phyloP scores from a whole-genome alignment of 2,113 vertebrate species.

The Donacobius atricapilla region DNA sequence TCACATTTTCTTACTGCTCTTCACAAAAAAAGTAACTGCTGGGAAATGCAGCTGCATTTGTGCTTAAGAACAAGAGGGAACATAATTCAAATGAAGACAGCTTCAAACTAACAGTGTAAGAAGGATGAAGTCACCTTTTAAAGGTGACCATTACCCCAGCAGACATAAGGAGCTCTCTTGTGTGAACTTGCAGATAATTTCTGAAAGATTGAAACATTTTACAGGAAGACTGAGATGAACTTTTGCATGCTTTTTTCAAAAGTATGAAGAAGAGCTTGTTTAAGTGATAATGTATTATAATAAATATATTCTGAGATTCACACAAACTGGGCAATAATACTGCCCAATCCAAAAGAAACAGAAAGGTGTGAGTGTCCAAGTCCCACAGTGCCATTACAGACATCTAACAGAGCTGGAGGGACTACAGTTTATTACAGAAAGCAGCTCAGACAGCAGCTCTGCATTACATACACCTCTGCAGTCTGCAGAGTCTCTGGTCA shows the following conservation, averaged over 20 bases:
- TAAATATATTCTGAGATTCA: neutral
- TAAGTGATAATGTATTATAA: neutral
- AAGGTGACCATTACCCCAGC: neutral
- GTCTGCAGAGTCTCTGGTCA: neutral
- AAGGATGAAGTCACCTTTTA: neutral
- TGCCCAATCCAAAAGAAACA: neutral
- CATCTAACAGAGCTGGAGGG: neutral
- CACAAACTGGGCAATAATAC: neutral
- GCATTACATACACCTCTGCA: neutral
- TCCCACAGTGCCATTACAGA: neutral
- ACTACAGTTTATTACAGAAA: neutral
- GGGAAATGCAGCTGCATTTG: neutral
- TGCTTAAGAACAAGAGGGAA: neutral
- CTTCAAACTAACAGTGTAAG: neutral
- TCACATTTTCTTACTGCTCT: neutral
- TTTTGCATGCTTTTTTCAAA: neutral
- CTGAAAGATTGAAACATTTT: neutral
- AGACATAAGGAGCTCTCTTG: neutral
- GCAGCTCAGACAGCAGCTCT: neutral
- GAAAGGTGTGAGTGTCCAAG: neutral
- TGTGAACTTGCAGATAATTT: neutral
- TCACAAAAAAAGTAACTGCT: neutral
- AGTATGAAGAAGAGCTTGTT: neutral
- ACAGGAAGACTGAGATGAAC: neutral
- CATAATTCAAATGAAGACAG: neutral